Conservation (phyloP, 2,888 invertebrate species). For the Salpingus planirostris region DNA sequence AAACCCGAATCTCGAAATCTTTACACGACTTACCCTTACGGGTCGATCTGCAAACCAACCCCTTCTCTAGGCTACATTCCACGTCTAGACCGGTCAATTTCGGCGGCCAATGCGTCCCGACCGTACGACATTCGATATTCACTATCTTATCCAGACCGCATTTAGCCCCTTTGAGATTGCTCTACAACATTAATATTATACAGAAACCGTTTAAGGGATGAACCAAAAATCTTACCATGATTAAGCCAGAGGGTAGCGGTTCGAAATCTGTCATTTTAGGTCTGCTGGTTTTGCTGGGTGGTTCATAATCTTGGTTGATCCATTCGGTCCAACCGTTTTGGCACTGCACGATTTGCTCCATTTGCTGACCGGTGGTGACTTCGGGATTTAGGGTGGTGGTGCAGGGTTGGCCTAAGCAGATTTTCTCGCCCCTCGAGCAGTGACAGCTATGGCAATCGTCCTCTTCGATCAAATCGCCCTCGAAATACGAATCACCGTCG, state of each 20-base stretch:
- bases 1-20: conserved; percentile 76
- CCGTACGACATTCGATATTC: conserved; percentile 68
- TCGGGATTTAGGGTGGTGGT: conserved; percentile 25
- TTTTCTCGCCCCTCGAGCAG: conserved; percentile 59
- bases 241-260: conserved; percentile 47
- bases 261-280: conserved; percentile 47
- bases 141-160: conserved; percentile 56
- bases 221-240: conserved; percentile 45
- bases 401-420: conserved; percentile 67
- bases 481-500: conserved; percentile 58
- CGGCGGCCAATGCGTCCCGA: conserved; percentile 50
- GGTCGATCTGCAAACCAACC: conserved; percentile 54
- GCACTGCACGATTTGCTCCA: conserved; percentile 43
- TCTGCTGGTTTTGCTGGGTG: conserved; percentile 21
- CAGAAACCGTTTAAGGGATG: background rate
- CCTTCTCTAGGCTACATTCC: conserved; percentile 65
- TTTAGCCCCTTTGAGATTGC: conserved; percentile 39
- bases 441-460: conserved; percentile 75
- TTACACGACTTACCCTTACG: conserved; percentile 46
- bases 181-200: conserved; percentile 23
- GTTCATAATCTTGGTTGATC: conserved; percentile 55
- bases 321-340: conserved; percentile 70
- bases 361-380: conserved; percentile 20
- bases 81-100: conserved; percentile 67
- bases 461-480: conserved; percentile 63